phyloP scores from a whole-genome alignment of 2,888 invertebrate species.

The Ennomos quercinarius region DNA sequence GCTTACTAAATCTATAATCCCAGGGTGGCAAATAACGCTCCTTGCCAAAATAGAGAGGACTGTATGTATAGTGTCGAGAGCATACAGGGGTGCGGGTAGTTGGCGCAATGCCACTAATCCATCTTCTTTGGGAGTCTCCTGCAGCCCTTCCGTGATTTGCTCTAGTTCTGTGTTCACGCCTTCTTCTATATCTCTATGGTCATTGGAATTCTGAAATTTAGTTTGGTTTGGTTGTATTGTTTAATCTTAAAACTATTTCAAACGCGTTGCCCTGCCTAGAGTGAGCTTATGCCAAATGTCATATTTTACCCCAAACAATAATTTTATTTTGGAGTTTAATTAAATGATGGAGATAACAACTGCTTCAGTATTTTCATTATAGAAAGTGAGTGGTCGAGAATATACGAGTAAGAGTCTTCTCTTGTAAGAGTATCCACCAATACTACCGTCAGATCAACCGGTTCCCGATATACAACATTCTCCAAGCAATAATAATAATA shows the following conservation, averaged over 20 bases:
- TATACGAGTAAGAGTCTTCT: no score
- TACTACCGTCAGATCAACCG: no score
- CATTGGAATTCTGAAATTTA: conserved; percentile 54
- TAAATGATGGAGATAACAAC: no score
- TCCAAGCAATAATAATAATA: no score
- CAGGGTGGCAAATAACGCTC: conserved; percentile 55
- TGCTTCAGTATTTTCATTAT: no score
- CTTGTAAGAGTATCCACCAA: no score
- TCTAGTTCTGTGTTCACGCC: conserved; percentile 62
- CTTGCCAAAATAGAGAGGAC: conserved; percentile 66
- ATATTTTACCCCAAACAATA: no score
- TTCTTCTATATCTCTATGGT: conserved; percentile 57
- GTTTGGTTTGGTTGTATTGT: neutral
- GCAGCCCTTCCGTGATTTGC: conserved; percentile 49
- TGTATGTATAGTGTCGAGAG: conserved; percentile 65
- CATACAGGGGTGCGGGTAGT: conserved; percentile 73
- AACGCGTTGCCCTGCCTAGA: no score
- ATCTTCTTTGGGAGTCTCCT: conserved; percentile 52
- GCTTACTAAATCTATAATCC: conserved; percentile 64
- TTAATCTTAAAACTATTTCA: neutral
- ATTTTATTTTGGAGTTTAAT: no score
- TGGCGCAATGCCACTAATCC: conserved; percentile 64
- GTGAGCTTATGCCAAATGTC: no score
- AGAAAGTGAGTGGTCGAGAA: no score
- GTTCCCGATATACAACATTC: no score